Evolutionary conservation across 2,797 vertebrate species (phyloP), one percentile per base, ranked within the genome.

Genomic region (Decapterus maruadsi): DNA sequence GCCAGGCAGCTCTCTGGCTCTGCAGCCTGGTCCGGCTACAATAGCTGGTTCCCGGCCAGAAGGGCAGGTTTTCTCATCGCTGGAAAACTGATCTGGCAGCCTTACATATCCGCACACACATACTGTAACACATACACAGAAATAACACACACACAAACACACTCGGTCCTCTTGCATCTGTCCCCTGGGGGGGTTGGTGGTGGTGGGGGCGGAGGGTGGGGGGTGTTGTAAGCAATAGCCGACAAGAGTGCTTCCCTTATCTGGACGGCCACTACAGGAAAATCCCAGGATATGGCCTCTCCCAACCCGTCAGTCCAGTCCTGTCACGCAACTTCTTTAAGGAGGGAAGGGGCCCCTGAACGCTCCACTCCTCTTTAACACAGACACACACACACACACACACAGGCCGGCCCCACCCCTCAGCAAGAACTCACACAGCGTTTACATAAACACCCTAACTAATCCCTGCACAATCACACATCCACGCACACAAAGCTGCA

Each of bases 241-340:
- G 50, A 85, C 79, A 83, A 77, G 78, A 90, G 77, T 17, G 73
- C 71, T 87, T 93, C 79, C 75, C 90, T 93, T 92, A 92, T 93
- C 89, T 92, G 88, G 81, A 85, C 54, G 72, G 76, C 84, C 84
- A 80, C 89, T 75, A 60, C 88, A 92, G 91, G 90, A 94, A 94
- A 89, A 91, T 87, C 87, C 89, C 86, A 93, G 93, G 92, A 94
- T 92, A 77, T 81, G 75, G 86, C 92, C 90, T 88, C 90, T 91
- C 86, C 89, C 90, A 63, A 61, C 74, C 78, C 50, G 82, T 81
- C 86, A 20, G 76, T 82, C 72, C 86, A 83, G 89, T 87, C 86
- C 88, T 87, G 89, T 92, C 91, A 93, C 93, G 89, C 92, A 92
- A 92, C 67, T 29, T 72, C 74, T 88, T 83, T 31, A 65, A 81